Base-by-base conservation (phyloP, 2,888 invertebrate species). In the Ochropleura leucogaster region DNA sequence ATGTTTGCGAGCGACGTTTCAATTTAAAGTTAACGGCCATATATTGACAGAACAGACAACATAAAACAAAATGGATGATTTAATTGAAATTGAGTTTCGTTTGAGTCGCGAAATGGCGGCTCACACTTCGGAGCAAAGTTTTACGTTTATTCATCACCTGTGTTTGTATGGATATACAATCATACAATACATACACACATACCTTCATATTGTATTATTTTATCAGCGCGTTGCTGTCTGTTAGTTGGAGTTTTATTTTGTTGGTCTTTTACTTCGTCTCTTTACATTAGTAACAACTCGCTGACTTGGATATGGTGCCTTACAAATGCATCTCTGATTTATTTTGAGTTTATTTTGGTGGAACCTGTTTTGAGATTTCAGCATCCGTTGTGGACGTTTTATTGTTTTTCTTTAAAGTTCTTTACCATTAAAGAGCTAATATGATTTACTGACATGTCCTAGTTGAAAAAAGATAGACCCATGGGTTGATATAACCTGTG, bases 1-100 rank as follows among this genome's bases (percentile, higher is more conserved):
- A 51, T 77, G 87, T 83, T 85, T 86, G 87, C 69, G 57, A 69
- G 75, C 70, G 85, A 86, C 85, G 74, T 86, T 87, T 87, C 81
- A 87, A 86, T 86, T 86, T 87, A 87, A 85, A 87, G 68, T 87
- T 87, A 83, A 77, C 77, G 60, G 69, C 73, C 65, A 79, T 85
- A 83, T 74, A 85, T 87, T 79, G 86, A 81, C 70, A 83, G 68
- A 77, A 42, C 62, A 77, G 73, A 47, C 79, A 75, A 79, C 70
- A 74, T 71, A 80, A 82, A 74, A 87, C 74, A 81, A 80, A 85
- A 78, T 70, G 77, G 68, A 68, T 81, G 79, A 80, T 80, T 70
- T 78, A 63, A 87, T 78, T 87, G 68, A 75, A 85, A 87, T 79
- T 57, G 71, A 87, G 65, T 77, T 77, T 79, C 76, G 76, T 79